Percentiles rank a stretch among this genome's conserved stretches.
Evolutionary conservation across 1,140 invertebrate genomes (phyloP).

Genomic region (Hylyphantes graminicola): DNA sequence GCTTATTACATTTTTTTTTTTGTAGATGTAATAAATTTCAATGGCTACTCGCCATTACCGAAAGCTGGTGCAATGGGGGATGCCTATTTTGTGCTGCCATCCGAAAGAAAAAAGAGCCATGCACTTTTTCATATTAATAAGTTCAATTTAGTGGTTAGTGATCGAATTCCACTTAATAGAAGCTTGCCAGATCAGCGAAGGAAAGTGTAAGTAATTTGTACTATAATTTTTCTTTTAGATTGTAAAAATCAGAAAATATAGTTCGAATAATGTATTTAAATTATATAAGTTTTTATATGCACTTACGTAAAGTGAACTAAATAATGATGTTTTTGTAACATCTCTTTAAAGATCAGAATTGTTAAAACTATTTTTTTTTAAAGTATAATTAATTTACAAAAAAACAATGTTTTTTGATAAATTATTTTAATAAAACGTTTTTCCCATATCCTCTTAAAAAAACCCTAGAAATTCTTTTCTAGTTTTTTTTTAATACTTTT

Average conservation of each 20-base stretch:
- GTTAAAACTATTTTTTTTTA: too few relatives aligned
- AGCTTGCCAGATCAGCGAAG: conserved; percentile 89
- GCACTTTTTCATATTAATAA: conserved; percentile 87
- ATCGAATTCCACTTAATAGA: conserved; percentile 90
- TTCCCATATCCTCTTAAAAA: too few relatives aligned
- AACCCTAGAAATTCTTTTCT: too few relatives aligned
- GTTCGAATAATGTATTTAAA: neutral
- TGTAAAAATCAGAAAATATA: neutral
- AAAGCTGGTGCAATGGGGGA: conserved; percentile 82
- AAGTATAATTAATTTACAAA: too few relatives aligned
- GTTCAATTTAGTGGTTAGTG: conserved; percentile 91
- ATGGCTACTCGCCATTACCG: conserved; percentile 81
- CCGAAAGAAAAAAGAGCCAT: conserved; percentile 80
- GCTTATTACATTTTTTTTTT: neutral
- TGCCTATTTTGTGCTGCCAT: conserved; percentile 81
- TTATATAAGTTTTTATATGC: too few relatives aligned
- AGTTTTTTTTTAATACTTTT: too few relatives aligned
- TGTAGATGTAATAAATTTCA: conserved; percentile 82
- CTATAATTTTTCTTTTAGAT: neutral
- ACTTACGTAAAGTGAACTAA: too few relatives aligned
- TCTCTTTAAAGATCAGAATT: too few relatives aligned
- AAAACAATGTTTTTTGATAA: too few relatives aligned
- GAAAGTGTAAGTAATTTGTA: conserved; percentile 71
- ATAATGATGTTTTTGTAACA: too few relatives aligned
- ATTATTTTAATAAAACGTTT: too few relatives aligned